Percentiles rank a stretch among this genome's conserved stretches.
These are phyloP conservation scores for Eristalinus aeneus DNA, from an alignment of 2,888 invertebrate genomes.

Conservation along the genomic window DNA sequence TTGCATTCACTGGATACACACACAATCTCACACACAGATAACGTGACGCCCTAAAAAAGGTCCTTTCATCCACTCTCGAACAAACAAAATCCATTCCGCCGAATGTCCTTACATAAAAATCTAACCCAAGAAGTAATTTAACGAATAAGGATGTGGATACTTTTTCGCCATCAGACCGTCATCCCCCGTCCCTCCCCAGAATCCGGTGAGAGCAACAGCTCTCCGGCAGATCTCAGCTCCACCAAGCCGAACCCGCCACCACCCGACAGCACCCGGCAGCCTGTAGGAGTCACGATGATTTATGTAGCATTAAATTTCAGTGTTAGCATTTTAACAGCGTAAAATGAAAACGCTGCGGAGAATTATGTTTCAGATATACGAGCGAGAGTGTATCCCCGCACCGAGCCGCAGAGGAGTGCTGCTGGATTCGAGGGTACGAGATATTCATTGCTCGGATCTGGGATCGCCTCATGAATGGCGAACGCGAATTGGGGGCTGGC, in stretches of 20 bases:
- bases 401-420: neutral
- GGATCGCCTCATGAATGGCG: slow-evolving; percentile 32
- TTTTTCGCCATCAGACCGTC: neutral
- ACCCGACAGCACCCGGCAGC: slow-evolving; percentile 71
- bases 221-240: slow-evolving; percentile 5
- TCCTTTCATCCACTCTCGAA: slow-evolving; percentile 31
- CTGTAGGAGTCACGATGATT: slow-evolving; percentile 73
- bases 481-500: neutral
- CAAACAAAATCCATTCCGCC: slow-evolving; percentile 47
- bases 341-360: slow-evolving; percentile 68
- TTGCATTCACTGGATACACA: slow-evolving; percentile 29
- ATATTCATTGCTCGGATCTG: slow-evolving; percentile 53
- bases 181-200: neutral
- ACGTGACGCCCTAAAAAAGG: slow-evolving; percentile 11
- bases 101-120: slow-evolving; percentile 38
- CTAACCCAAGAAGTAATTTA: slow-evolving; percentile 51
- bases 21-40: neutral
- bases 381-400: neutral
- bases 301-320: slow-evolving; percentile 73
- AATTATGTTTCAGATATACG: slow-evolving; percentile 61
- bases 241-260: slow-evolving; percentile 9
- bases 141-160: slow-evolving; percentile 50
- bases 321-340: slow-evolving; percentile 73
- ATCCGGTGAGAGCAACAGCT: slow-evolving; percentile 46
- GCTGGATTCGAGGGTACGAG: slow-evolving; percentile 15